Conservation (phyloP, 2,797 vertebrate species). For the Delichon dasypus region DNA sequence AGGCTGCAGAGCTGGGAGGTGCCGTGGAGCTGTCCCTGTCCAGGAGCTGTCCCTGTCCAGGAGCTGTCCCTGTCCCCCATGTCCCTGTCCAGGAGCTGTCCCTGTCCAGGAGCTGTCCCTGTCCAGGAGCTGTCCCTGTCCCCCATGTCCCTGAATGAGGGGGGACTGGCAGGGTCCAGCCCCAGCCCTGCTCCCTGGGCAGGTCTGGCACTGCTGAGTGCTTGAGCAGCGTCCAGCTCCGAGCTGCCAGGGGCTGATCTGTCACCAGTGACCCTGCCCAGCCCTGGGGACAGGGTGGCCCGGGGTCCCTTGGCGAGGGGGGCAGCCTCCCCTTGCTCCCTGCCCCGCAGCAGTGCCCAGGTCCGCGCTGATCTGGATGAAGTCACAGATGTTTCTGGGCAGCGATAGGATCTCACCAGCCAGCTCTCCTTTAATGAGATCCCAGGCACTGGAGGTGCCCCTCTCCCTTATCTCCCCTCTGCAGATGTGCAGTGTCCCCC, state of each 20-base stretch:
- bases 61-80: no score
- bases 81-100: no score
- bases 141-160: rapidly evolving
- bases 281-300: background rate
- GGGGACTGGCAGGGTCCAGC: background rate
- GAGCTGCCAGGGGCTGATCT: background rate
- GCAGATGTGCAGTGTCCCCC: background rate
- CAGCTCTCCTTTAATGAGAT: conserved; percentile 18
- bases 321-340: background rate
- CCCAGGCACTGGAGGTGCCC: background rate
- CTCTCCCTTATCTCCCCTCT: conserved; percentile 41
- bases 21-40: background rate
- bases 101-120: no score
- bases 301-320: rapidly evolving
- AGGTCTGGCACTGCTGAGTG: background rate
- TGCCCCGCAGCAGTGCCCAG: background rate
- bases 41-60: no score
- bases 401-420: background rate
- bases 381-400: background rate
- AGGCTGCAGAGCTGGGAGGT: background rate
- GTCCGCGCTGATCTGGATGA: no score
- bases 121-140: no score
- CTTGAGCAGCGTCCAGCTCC: rapidly evolving
- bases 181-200: rapidly evolving
- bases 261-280: background rate